phyloP scores from a whole-genome alignment of 37 sponge, comb jelly and placozoan species.

The Diacarnus erythraeanus region DNA sequence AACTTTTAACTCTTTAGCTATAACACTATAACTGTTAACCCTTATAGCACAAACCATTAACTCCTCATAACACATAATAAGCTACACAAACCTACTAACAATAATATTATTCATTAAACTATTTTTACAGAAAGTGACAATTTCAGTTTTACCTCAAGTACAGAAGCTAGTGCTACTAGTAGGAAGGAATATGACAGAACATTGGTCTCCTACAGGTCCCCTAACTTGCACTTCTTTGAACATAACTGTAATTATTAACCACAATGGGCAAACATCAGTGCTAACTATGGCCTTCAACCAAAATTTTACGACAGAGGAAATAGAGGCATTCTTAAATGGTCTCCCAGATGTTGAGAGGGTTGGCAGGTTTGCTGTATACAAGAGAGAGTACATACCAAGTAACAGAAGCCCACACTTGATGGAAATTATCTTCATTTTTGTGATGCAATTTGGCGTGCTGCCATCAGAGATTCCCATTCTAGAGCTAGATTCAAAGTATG shows the following conservation, averaged over 20 bases:
- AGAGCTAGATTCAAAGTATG: neutral
- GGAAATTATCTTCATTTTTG: neutral
- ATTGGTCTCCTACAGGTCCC: too few relatives aligned
- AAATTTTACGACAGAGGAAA: neutral
- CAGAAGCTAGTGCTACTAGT: neutral
- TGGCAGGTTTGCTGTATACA: neutral
- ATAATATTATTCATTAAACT: neutral
- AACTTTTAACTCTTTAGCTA: too few relatives aligned
- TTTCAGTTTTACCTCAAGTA: neutral
- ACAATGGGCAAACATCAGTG: neutral
- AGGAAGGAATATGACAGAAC: neutral
- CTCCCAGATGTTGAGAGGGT: neutral
- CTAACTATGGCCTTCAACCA: neutral
- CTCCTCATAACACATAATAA: too few relatives aligned
- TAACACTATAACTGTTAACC: too few relatives aligned
- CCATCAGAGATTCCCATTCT: neutral
- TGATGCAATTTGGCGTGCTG: neutral
- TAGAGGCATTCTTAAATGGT: neutral
- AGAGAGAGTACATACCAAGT: neutral
- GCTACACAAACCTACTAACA: too few relatives aligned
- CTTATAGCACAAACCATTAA: too few relatives aligned
- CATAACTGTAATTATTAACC: neutral
- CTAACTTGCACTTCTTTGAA: neutral
- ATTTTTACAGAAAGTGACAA: neutral
- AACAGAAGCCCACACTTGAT: neutral